These are phyloP conservation scores for Luperina nickerlii DNA, from an alignment of 2,888 invertebrate genomes.

Conservation along the genomic window DNA sequence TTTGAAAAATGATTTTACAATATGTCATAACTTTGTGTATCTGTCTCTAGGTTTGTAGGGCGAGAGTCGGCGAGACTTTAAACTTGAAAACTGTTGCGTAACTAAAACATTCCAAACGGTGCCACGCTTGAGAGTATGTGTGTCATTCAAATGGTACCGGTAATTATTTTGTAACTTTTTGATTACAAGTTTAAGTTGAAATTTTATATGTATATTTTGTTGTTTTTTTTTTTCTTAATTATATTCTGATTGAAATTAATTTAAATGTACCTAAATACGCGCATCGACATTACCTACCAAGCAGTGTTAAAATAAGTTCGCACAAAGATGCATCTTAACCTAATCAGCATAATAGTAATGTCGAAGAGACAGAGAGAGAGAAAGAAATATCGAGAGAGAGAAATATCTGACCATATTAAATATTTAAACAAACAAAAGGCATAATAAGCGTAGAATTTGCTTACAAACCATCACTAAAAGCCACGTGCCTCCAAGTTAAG, in stretches of 20 bases:
- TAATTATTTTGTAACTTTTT: slow-evolving; percentile 3
- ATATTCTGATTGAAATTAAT: not conserved
- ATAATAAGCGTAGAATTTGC: slow-evolving; percentile 13
- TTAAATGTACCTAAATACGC: not conserved
- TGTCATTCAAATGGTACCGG: slow-evolving; percentile 20
- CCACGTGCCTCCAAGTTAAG: not conserved
- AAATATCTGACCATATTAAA: not conserved
- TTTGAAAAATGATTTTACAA: not conserved
- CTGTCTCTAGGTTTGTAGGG: slow-evolving; percentile 46
- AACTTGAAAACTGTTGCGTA: slow-evolving; percentile 51
- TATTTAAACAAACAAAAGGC: not conserved
- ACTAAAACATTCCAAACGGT: slow-evolving; percentile 28
- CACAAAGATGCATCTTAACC: not conserved
- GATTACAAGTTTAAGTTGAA: not conserved
- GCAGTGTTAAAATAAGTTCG: not conserved
- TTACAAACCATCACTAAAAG: slow-evolving; percentile 3
- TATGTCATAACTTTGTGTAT: not conserved
- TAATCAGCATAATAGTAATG: not conserved
- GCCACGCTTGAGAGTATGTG: not conserved
- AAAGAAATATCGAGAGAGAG: too few relatives aligned
- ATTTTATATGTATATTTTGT: not conserved
- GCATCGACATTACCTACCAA: not conserved
- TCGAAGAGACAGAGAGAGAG: too few relatives aligned
- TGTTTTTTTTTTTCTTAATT: not conserved
- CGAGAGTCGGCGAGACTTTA: slow-evolving; percentile 37